Conservation (phyloP, 2,888 invertebrate genomes). For the Busseola fusca region DNA sequence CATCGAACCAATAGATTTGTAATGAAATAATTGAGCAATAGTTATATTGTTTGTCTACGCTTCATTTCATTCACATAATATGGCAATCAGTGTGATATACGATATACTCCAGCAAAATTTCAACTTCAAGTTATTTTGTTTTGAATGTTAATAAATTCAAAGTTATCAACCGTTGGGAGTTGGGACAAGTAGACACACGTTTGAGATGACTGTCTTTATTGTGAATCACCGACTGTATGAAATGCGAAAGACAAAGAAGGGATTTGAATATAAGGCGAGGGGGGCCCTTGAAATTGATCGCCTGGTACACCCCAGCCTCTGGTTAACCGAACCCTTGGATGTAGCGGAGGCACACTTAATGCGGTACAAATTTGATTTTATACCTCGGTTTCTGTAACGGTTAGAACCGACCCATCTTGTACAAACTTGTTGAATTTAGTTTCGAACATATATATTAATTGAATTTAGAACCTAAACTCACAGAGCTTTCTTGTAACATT, state of each 20-base stretch:
- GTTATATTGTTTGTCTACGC: conserved; percentile 30
- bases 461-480: conserved; percentile 27
- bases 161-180: conserved; percentile 55
- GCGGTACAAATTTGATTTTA: conserved; percentile 86
- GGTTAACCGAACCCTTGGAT: conserved; percentile 83
- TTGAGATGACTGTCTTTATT: conserved; percentile 70
- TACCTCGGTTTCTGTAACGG: conserved; percentile 61
- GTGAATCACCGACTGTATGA: conserved; percentile 84
- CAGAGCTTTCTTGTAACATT: conserved; percentile 19
- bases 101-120: conserved; percentile 2
- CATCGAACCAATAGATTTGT: conserved; percentile 46
- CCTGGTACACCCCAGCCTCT: conserved; percentile 81
- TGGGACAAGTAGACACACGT: conserved; percentile 60
- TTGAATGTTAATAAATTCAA: conserved; percentile 43
- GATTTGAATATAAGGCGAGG: conserved; percentile 86
- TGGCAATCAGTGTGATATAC: conserved; percentile 20
- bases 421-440: conserved; percentile 59
- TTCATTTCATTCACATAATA: conserved; percentile 30
- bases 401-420: conserved; percentile 38
- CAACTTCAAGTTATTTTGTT: conserved; percentile 34
- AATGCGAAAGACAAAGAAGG: conserved; percentile 86
- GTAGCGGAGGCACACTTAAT: conserved; percentile 78
- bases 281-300: conserved; percentile 88
- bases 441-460: conserved; percentile 36
- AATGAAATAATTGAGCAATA: conserved; percentile 39